phyloP scores from a whole-genome alignment of 2,113 vertebrate genomes.

The Ovis aries region DNA sequence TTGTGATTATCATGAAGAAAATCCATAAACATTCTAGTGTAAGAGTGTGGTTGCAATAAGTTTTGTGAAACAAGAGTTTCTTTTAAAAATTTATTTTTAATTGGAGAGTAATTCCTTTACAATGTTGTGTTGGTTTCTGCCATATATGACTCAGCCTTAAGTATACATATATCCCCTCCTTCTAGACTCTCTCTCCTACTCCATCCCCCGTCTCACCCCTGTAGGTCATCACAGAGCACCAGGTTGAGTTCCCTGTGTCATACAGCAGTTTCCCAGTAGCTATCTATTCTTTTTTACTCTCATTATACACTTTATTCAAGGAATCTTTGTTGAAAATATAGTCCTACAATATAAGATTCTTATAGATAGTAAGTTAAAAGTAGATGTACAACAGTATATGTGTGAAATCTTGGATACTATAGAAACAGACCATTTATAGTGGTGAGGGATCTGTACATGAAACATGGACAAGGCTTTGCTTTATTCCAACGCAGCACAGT shows the following conservation, averaged over 20 bases:
- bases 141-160: neutral
- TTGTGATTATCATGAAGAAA: neutral
- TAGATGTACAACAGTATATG: neutral
- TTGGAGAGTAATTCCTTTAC: neutral
- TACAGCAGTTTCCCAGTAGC: neutral
- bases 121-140: neutral
- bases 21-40: neutral
- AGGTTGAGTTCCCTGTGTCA: neutral
- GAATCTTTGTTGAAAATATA: neutral
- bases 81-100: neutral
- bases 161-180: neutral
- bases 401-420: neutral
- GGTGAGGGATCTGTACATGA: neutral
- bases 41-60: neutral
- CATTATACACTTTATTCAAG: neutral
- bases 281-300: neutral
- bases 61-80: neutral
- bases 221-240: neutral
- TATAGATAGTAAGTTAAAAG: neutral
- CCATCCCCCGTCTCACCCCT: neutral
- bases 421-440: neutral
- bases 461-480: neutral
- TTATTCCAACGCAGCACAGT: neutral
- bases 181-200: neutral
- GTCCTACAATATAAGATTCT: neutral